Base-by-base conservation (phyloP, 2,113 vertebrate genomes). In the Oreochromis spilurus region DNA sequence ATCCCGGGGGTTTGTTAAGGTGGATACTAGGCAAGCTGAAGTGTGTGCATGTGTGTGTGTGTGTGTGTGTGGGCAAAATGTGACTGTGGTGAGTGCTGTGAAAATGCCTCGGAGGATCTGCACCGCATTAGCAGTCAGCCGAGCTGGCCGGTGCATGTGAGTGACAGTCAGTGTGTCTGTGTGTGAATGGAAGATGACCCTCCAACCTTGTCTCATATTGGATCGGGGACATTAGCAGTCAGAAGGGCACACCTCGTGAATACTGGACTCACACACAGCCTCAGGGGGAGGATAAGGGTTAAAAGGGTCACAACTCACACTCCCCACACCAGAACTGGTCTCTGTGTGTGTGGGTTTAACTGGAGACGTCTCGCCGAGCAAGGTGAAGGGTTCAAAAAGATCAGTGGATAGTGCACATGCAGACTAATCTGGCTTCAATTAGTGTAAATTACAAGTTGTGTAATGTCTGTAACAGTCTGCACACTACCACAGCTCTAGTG, bases 171-270 rank as follows among this genome's bases (percentile, higher is more conserved):
- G 75, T 70, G 84, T 65, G 84, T 84, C 7, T 86, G 54, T 83
- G 62, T 84, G 89, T 81, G 82, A 82, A 81, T 86, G 84, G 81
- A 91, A 89, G 88, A 88, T 91, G 91, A 94, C 89, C 93, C 87
- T 89, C 84, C 90, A 93, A 92, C 91, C 91, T 91, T 94, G 90
- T 83, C 85, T 93, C 85, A 87, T 87, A 88, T 89, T 87, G 83
- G 83, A 87, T 82, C 38, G 67, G 82, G 62, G 84, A 87, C 92
- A 95, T 96, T 94, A 94, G 92, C 90, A 96, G 93, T 94, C 93
- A 93, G 87, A 93, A 82, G 87, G 84, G 88, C 81, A 79, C 67
- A 82, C 85, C 78, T 88, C 52, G 89, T 90, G 89, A 88, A 90
- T 60, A 87, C 92, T 79, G 84, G 88, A 89, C 90, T 89, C 84